Evolutionary conservation across 2,888 invertebrate species (phyloP), one percentile per base, ranked within the genome.

Genomic region (Lepetodrilus schrolli): DNA sequence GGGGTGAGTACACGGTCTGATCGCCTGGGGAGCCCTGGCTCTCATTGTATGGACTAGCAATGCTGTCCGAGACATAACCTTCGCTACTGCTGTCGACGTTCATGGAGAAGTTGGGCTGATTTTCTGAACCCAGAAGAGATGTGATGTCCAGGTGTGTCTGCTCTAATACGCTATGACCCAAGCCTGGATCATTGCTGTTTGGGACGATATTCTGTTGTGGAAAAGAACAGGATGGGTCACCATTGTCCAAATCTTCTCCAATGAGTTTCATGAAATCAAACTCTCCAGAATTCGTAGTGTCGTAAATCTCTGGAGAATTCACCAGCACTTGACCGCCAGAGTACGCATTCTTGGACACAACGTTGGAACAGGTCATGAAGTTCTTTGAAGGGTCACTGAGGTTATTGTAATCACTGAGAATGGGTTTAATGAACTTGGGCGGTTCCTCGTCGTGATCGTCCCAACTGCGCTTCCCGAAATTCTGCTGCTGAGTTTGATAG

Each of bases 391-490:
- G 51, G 51, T 51, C 51, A 23, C 51, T 51, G 1, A 51, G 51
- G 23, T 51, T 51, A 30, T 51, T 51, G 21, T 26, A 30, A 26
- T 17, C n/a, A 26, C 68, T 69, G 30, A 30, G 23, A 13, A 58
- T 47, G 7, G 74, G 74, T 1, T 66, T 49, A 4, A 66, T 74
- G 38, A 70, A 74, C 38, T 74, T 74, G 26, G 38, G 65, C 2
- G 74, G 70, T 20, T 51, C 51, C 10, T 58, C 58, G 20, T 66
- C 74, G 36, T 65, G 65, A 4, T 70, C 74, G 26, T 74, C 74
- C 26, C 49, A n/a, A 3, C 37, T 38, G 0, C 70, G 65, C 65
- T 70, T 74, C 13, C 17, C 7, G 26, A 49, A 47, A 26, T 36
- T 49, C n/a, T 47, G 13, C 5, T 3, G n/a, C n/a, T 8, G 23